These are phyloP conservation scores for Polyommatus iphigenia DNA, from an alignment of 2,888 invertebrate genomes.

Conservation along the genomic window DNA sequence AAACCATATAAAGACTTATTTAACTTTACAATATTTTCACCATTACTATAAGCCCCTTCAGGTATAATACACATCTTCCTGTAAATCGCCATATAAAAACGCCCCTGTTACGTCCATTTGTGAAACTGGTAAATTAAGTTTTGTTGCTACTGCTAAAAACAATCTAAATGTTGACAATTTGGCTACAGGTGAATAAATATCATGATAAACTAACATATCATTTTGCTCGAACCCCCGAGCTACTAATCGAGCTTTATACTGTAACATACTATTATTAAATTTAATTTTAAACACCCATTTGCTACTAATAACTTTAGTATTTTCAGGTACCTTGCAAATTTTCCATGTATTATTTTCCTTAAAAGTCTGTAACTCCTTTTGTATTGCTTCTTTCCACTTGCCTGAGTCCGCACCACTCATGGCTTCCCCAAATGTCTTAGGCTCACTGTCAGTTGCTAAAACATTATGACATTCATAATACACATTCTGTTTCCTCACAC, in stretches of 20 bases:
- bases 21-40: no score
- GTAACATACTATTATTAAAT: slow-evolving; percentile 31
- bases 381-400: slow-evolving; percentile 36
- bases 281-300: slow-evolving; percentile 45
- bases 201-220: slow-evolving; percentile 25
- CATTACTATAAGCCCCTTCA: no score
- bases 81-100: slow-evolving; percentile 39
- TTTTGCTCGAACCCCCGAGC: slow-evolving; percentile 32
- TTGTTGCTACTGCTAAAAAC: slow-evolving; percentile 40
- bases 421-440: not conserved
- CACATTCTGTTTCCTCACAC: not conserved
- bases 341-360: slow-evolving; percentile 37
- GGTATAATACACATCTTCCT: no score
- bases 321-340: slow-evolving; percentile 32
- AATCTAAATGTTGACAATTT: slow-evolving; percentile 41
- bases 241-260: slow-evolving; percentile 31
- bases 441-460: not conserved
- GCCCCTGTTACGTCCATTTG: slow-evolving; percentile 32
- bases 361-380: slow-evolving; percentile 36
- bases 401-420: not conserved
- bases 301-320: slow-evolving; percentile 37
- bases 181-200: slow-evolving; percentile 37
- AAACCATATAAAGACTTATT: no score
- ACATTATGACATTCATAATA: slow-evolving; percentile 19
- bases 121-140: slow-evolving; percentile 35